Evolutionary conservation across 2,888 invertebrate species (phyloP).

Genomic region (Vesta saturnalis): DNA sequence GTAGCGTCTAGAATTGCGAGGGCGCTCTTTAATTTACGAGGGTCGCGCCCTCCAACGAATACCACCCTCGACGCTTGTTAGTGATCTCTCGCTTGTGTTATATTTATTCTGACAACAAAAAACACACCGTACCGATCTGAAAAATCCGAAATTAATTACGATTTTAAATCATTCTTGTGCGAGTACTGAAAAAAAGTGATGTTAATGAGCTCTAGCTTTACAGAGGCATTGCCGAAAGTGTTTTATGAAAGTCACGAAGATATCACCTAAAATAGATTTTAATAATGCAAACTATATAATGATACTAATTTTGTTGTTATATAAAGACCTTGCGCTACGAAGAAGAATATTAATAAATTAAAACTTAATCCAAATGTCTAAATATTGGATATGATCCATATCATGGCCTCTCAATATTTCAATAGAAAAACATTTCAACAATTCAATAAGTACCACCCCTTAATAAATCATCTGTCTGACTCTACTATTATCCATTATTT

Average conservation of each 20-base stretch:
- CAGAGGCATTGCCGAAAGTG: background rate
- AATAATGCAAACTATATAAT: conserved; percentile 3
- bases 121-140: conserved; percentile 31
- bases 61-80: conserved; percentile 62
- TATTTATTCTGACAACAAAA: conserved; percentile 51
- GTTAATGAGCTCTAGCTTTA: background rate
- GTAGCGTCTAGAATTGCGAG: conserved; percentile 55
- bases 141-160: conserved; percentile 7
- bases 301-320: background rate
- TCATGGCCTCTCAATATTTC: conserved; percentile 41
- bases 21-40: conserved; percentile 61
- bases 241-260: conserved; percentile 14
- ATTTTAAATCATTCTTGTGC: too few species aligned
- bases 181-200: background rate
- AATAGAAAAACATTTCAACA: conserved; percentile 41
- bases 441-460: conserved; percentile 49
- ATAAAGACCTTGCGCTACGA: background rate
- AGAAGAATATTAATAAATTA: conserved; percentile 41
- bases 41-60: conserved; percentile 59
- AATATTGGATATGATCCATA: conserved; percentile 40
- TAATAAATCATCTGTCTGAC: conserved; percentile 59
- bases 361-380: conserved; percentile 41
- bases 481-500: conserved; percentile 52
- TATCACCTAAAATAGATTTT: background rate
- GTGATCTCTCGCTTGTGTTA: conserved; percentile 53